A percentile compares a stretch with the other conserved stretches of the same genome.
Conservation (phyloP, 2,888 invertebrate genomes). For the Troides helena region DNA sequence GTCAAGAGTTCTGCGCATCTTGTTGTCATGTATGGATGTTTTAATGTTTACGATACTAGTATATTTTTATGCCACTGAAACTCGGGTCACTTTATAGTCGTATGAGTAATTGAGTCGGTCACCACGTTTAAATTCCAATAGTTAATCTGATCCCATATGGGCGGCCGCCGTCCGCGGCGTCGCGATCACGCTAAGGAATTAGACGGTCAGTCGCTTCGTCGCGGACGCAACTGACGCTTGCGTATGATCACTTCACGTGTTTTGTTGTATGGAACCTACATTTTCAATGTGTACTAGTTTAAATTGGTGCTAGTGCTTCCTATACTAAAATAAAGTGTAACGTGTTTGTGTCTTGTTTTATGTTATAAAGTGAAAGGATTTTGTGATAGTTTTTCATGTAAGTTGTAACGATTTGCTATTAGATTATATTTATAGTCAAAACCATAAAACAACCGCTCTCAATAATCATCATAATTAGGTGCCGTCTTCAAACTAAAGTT, state of each 20-base stretch:
- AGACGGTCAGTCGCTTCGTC: slow-evolving; percentile 61
- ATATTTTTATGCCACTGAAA: not conserved
- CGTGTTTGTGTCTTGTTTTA: slow-evolving; percentile 8
- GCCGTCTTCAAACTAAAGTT: too few species aligned
- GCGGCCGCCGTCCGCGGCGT: slow-evolving; percentile 40
- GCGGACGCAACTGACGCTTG: slow-evolving; percentile 62
- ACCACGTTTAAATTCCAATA: slow-evolving; percentile 24
- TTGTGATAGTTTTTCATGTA: not conserved
- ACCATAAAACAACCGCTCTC: too few species aligned
- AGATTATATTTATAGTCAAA: too few species aligned
- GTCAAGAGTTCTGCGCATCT: not conserved
- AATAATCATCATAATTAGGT: too few species aligned
- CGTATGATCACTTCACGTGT: slow-evolving; percentile 38
- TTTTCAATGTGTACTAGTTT: slow-evolving; percentile 11
- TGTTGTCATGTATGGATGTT: not conserved
- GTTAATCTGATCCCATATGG: slow-evolving; percentile 38
- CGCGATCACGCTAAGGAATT: slow-evolving; percentile 54
- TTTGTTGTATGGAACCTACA: slow-evolving; percentile 11
- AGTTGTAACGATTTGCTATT: not conserved
- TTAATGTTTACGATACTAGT: not conserved
- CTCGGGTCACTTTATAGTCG: slow-evolving; percentile 6
- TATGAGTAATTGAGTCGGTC: slow-evolving; percentile 19
- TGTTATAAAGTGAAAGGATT: not conserved
- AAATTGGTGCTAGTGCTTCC: not conserved
- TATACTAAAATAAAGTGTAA: not conserved